Evolutionary conservation across 2,113 vertebrate species (phyloP), one percentile per base, ranked within the genome.

Genomic region (Euleptes europaea): DNA sequence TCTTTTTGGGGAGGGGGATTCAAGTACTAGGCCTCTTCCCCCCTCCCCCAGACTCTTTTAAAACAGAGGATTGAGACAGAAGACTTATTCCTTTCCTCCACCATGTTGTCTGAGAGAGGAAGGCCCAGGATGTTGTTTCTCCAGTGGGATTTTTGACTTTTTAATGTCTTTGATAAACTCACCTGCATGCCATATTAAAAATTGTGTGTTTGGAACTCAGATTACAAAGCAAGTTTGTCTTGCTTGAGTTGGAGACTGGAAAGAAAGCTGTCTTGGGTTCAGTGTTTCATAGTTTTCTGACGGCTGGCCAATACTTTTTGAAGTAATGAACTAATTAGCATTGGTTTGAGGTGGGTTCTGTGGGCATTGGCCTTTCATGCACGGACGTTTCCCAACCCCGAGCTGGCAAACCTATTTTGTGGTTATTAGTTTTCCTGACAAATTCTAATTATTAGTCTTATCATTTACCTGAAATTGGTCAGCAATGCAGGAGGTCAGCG

Each of bases 21-120:
- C 84, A 87, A 70, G 79, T 86, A 84, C 63, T 88, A 85, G 91
- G 19, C 84, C 33, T 89, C 88, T 92, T 90, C 92, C 78, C 35
- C 91, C 91, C 88, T n/a, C n/a, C n/a, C n/a, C n/a, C n/a, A n/a
- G n/a, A n/a, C n/a, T n/a, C n/a, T n/a, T n/a, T n/a, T n/a, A n/a
- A n/a, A n/a, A n/a, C n/a, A n/a, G n/a, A n/a, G 78, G 71, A 85
- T 80, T 4, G 35, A 54, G 74, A 88, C 73, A 8, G 91, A 88
- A 89, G 85, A 77, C 82, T 88, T 88, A 86, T 88, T 87, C 85
- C 78, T 86, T 88, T 82, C 67, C 74, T 89, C 70, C 88, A 77
- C 54, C 77, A 75, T 92, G 88, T 88, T 70, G 74, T 28, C 63
- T 28, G 63, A 65, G 40, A 17, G 70, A 47, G 85, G 47, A 47